Evolutionary conservation across 2,888 invertebrate species (phyloP).

Genomic region (Notodonta dromedarius): DNA sequence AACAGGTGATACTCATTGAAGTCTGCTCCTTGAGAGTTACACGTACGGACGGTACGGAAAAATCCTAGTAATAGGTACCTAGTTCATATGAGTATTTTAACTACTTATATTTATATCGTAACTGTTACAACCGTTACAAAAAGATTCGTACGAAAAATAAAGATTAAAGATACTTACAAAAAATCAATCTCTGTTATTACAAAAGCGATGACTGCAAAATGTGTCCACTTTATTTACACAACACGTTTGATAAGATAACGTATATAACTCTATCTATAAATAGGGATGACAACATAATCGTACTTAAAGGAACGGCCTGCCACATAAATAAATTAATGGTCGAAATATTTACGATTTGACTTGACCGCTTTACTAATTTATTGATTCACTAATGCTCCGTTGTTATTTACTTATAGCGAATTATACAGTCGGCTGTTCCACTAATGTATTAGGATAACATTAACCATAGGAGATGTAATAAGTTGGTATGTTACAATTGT

Average conservation of each 20-base stretch:
- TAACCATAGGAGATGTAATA: no score
- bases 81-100: background rate
- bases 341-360: background rate
- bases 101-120: no score
- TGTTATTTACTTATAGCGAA: background rate
- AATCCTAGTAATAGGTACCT: background rate
- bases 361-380: background rate
- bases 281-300: conserved; percentile 12
- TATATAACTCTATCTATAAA: conserved; percentile 8
- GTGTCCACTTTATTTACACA: conserved; percentile 10
- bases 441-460: no score
- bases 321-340: background rate
- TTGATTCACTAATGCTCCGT: background rate
- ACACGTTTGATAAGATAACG: conserved; percentile 17
- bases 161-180: background rate
- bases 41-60: no score
- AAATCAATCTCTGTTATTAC: conserved; percentile 6
- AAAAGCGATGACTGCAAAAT: conserved; percentile 11
- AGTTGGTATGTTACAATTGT: no score
- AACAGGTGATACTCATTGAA: no score
- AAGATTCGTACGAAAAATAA: background rate
- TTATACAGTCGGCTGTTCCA: no score
- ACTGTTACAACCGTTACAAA: background rate
- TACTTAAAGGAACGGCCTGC: conserved; percentile 4
- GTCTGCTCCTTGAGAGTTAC: no score